Evolutionary conservation across 2,113 vertebrate genomes (phyloP), one percentile per base, ranked within the genome.

Genomic region (Jaculus jaculus): DNA sequence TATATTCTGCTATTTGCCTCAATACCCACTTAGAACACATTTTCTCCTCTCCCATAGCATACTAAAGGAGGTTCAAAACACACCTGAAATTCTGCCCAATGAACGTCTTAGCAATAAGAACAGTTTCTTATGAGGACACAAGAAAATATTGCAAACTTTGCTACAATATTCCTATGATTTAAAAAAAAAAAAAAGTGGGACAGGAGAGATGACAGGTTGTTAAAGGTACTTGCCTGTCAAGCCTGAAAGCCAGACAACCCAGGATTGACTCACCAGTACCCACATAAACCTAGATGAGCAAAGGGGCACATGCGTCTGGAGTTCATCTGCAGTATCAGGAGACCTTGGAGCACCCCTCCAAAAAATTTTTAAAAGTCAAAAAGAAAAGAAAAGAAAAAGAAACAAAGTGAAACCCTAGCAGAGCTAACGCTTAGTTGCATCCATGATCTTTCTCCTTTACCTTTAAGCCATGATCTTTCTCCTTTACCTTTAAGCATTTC

Each of bases 1-100:
- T 81, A 95, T 81, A 94, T 42, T 37, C 60, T 4, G 1, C 58
- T 74, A 65, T 58, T 94, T 81, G 47, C 23, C 83, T 83, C 69
- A 94, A 94, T 61, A 82, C 84, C 78, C 34, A 51, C 68, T 91
- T 58, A 79, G 60, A 92, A 79, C 47, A 60, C 23, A 54, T 82
- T 85, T 87, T 42, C 58, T 89, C 88, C 92, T 94, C 95, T 90
- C 84, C 79, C 3, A 0, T 63, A 39, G 81, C 37, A 68, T 78
- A 72, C 39, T 69, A 77, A 94, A 80, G 72, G 21, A 60, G 88
- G 16, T 68, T 68, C 81, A 83, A 24, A 78, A 51, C 54, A 91
- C 89, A 91, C 74, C 80, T 96, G 81, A 92, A 96, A 95, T 92
- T 87, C 69, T 94, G 65, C 30, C 89, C 71, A 61, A n/a, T 84